Percentiles rank a stretch among this genome's conserved stretches.
These are phyloP conservation scores for Drosophila anomelani DNA, from an alignment of 2,888 invertebrate species.

Conservation along the genomic window DNA sequence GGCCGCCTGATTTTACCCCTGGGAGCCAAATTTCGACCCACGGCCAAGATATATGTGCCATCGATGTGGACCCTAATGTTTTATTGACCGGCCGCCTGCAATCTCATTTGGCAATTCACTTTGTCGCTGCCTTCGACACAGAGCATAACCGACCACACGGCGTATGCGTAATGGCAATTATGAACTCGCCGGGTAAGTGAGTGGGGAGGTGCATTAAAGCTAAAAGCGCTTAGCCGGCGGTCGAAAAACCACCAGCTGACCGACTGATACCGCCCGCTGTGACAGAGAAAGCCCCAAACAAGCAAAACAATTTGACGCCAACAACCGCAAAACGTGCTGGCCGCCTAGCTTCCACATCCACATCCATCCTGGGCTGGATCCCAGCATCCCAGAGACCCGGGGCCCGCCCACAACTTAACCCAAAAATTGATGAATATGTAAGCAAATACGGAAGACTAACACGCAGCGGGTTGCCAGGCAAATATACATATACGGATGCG, in stretches of 20 bases:
- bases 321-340: constrained; percentile 74
- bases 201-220: constrained; percentile 64
- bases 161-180: constrained; percentile 73
- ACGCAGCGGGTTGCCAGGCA: constrained; percentile 52
- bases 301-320: constrained; percentile 77
- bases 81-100: constrained; percentile 32
- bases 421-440: constrained; percentile 79
- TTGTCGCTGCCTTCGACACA: constrained; percentile 20
- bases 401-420: constrained; percentile 70
- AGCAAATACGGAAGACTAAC: constrained; percentile 72
- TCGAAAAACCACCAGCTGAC: constrained; percentile 61
- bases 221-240: constrained; percentile 74
- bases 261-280: constrained; percentile 75
- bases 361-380: neutral
- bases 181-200: constrained; percentile 61
- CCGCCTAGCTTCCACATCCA: constrained; percentile 14
- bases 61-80: constrained; percentile 37
- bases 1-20: constrained; percentile 33
- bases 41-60: constrained; percentile 22
- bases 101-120: constrained; percentile 46
- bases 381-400: neutral
- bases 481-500: constrained; percentile 44
- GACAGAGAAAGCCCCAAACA: constrained; percentile 73
- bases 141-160: constrained; percentile 61
- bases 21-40: constrained; percentile 11